phyloP scores from a whole-genome alignment of 2,113 vertebrate species.

The Scomber japonicus region DNA sequence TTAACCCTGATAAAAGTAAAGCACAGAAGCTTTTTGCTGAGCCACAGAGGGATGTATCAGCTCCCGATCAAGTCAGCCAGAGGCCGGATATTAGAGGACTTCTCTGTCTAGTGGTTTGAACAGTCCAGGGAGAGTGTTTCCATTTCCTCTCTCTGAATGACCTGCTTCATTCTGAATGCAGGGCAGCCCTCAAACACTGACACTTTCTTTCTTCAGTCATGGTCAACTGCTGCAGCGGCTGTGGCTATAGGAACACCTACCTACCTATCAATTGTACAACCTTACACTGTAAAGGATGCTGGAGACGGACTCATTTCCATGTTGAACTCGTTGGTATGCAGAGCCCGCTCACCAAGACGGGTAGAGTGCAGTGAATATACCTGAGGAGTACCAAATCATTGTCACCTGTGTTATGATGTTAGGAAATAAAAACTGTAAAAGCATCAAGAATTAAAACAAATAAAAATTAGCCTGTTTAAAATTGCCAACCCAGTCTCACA shows the following conservation, averaged over 20 bases:
- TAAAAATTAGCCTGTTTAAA: too few species aligned
- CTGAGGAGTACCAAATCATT: slow-evolving; percentile 58
- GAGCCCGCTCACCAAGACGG: slow-evolving; percentile 12
- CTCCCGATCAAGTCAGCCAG: slow-evolving; percentile 26
- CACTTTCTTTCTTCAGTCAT: slow-evolving; percentile 35
- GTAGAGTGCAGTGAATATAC: slow-evolving; percentile 33
- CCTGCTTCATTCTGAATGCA: slow-evolving; percentile 68
- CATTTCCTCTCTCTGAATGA: slow-evolving; percentile 36
- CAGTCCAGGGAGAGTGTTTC: slow-evolving; percentile 41
- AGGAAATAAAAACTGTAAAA: not conserved
- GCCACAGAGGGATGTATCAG: slow-evolving; percentile 39
- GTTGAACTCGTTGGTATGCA: slow-evolving; percentile 44
- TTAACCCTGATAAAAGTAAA: slow-evolving; percentile 2
- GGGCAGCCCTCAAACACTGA: slow-evolving; percentile 35
- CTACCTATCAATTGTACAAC: slow-evolving; percentile 24
- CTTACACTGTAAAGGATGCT: slow-evolving; percentile 36
- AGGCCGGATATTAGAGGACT: slow-evolving; percentile 50
- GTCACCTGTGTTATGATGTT: slow-evolving; percentile 18
- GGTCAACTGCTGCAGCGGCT: slow-evolving; percentile 35
- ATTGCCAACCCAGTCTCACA: too few species aligned
- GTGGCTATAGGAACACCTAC: slow-evolving; percentile 25
- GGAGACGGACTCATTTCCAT: slow-evolving; percentile 50
- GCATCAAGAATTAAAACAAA: not conserved
- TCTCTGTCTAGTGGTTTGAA: slow-evolving; percentile 41
- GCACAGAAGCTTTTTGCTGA: not conserved